phyloP scores from a whole-genome alignment of 2,113 vertebrate genomes.

The Balaeniceps rex region DNA sequence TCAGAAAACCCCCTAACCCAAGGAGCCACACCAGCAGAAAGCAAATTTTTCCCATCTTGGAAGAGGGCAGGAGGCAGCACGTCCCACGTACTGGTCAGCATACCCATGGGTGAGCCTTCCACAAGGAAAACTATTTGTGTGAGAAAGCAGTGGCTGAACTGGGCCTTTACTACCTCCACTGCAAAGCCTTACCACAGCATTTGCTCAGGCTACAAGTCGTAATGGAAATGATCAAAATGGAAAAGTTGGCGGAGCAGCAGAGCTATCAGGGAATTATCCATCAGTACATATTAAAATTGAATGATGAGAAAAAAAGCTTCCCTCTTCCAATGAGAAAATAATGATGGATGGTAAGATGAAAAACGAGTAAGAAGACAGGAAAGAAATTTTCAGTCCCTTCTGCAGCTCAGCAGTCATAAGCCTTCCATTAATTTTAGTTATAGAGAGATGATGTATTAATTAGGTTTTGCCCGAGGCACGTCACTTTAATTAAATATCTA shows the following conservation, averaged over 20 bases:
- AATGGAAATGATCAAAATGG: neutral
- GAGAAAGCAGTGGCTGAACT: neutral
- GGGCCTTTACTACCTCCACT: neutral
- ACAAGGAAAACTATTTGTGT: neutral
- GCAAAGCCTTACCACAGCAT: neutral
- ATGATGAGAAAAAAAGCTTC: neutral
- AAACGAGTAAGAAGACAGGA: neutral
- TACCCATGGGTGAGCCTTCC: neutral
- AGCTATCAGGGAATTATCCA: neutral
- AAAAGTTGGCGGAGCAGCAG: neutral
- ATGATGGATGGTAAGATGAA: neutral
- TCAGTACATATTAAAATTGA: neutral
- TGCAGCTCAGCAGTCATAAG: neutral
- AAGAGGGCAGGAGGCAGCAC: neutral
- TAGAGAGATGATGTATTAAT: constrained; percentile 17
- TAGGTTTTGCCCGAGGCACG: constrained; percentile 11
- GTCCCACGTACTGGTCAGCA: rapidly evolving
- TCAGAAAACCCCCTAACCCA: neutral
- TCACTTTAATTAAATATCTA: constrained; percentile 39
- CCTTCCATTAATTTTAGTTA: neutral
- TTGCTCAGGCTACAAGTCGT: neutral
- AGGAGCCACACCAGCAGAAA: neutral
- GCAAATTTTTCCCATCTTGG: neutral
- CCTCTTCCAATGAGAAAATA: neutral
- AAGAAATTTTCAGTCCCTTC: neutral